Percentiles rank a stretch among this genome's conserved stretches.
These are phyloP conservation scores for Seira sanloemensis DNA, from an alignment of 2,888 invertebrate species.

Conservation along the genomic window DNA sequence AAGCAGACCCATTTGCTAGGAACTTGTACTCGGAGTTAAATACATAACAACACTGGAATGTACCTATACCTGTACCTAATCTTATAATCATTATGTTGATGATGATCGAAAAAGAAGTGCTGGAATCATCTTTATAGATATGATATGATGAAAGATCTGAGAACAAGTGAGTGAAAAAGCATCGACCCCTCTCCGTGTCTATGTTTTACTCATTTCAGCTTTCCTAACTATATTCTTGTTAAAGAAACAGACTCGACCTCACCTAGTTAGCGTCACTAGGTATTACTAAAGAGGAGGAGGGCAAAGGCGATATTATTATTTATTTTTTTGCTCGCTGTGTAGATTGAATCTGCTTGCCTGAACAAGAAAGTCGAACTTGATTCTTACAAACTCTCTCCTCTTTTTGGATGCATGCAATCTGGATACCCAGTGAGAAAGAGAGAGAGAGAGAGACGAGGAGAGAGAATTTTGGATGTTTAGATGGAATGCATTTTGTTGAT, in stretches of 20 bases:
- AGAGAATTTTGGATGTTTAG: neutral
- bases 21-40: neutral
- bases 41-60: slow-evolving; percentile 6
- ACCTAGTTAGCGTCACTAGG: slow-evolving; percentile 64
- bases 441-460: too few relatives aligned
- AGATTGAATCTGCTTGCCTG: neutral
- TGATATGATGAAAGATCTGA: slow-evolving; percentile 65
- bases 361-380: slow-evolving; percentile 7
- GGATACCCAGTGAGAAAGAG: neutral
- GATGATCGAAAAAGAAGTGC: slow-evolving; percentile 60
- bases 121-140: slow-evolving; percentile 65
- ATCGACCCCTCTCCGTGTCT: slow-evolving; percentile 55
- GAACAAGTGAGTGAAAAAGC: slow-evolving; percentile 52
- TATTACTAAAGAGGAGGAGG: slow-evolving; percentile 52
- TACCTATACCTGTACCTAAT: slow-evolving; percentile 37
- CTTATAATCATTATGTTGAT: slow-evolving; percentile 41
- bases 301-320: slow-evolving; percentile 43
- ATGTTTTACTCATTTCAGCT: slow-evolving; percentile 26
- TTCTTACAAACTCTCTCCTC: neutral
- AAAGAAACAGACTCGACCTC: slow-evolving; percentile 65
- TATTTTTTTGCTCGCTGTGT: neutral
- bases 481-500: slow-evolving; percentile 49
- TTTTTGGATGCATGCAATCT: slow-evolving; percentile 19
- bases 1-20: neutral
- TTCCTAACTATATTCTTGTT: slow-evolving; percentile 64